Conservation (phyloP, 1,140 invertebrate genomes). For the Agraylea sexmaculata region DNA sequence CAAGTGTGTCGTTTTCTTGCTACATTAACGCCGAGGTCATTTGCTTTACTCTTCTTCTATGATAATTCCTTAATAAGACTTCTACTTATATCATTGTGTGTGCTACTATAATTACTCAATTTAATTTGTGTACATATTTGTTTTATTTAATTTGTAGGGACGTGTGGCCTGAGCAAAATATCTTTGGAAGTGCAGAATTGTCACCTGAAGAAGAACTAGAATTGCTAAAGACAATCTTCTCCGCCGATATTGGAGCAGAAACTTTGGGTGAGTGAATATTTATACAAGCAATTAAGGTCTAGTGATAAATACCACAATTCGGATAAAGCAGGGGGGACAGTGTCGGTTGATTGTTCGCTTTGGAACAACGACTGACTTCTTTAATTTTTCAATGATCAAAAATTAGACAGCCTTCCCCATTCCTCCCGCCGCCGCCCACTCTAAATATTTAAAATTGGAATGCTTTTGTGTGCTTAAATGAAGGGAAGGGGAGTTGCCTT, state of each 20-base stretch:
- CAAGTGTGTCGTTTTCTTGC: not conserved
- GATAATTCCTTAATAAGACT: slow-evolving; percentile 15
- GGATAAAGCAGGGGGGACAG: not conserved
- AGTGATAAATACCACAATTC: not conserved
- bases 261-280: slow-evolving; percentile 15
- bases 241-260: slow-evolving; percentile 62
- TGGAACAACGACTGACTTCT: slow-evolving; percentile 8
- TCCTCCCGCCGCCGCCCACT: slow-evolving; percentile 16
- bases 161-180: slow-evolving; percentile 76
- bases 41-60: not conserved
- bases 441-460: slow-evolving; percentile 19
- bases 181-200: slow-evolving; percentile 60
- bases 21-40: not conserved
- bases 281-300: not conserved
- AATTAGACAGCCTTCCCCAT: slow-evolving; percentile 12
- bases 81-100: slow-evolving; percentile 17
- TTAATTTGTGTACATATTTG: slow-evolving; percentile 10
- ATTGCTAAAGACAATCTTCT: slow-evolving; percentile 65
- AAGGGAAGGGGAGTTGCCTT: slow-evolving; percentile 8
- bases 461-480: slow-evolving; percentile 20
- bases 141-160: slow-evolving; percentile 45
- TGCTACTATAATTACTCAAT: slow-evolving; percentile 1
- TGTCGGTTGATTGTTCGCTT: slow-evolving; percentile 15
- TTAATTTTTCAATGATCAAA: slow-evolving; percentile 22
- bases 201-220: slow-evolving; percentile 65